A percentile compares a stretch with the other conserved stretches of the same genome.
Evolutionary conservation across 37 sponge, comb jelly and placozoan species (phyloP).

Genomic region (Amphimedon queenslandica): DNA sequence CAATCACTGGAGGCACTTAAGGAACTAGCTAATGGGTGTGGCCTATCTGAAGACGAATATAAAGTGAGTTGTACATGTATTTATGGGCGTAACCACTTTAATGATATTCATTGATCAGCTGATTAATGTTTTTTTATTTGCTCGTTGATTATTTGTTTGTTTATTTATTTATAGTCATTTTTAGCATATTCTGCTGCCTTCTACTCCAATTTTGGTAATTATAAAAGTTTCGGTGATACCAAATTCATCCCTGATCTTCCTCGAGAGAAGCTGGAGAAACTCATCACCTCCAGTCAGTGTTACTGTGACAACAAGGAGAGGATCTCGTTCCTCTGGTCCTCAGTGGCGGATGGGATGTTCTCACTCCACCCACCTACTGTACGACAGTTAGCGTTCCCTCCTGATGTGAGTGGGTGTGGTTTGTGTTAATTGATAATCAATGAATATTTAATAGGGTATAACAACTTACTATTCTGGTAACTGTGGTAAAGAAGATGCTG

Average conservation of each 20-base stretch:
- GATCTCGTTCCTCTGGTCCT: conserved; percentile 56
- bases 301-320: conserved; percentile 21
- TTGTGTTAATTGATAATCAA: neutral
- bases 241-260: conserved; percentile 76
- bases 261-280: conserved; percentile 52
- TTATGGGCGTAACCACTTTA: neutral
- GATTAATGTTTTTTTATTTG: neutral
- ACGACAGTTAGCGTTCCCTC: conserved; percentile 63
- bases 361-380: conserved; percentile 43
- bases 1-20: conserved; percentile 42
- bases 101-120: neutral
- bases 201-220: conserved; percentile 88
- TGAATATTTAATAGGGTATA: conserved; percentile 63
- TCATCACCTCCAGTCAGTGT: conserved; percentile 41
- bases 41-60: conserved; percentile 53
- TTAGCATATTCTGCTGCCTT: conserved; percentile 74
- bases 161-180: conserved; percentile 35
- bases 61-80: conserved; percentile 23
- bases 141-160: neutral
- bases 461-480: conserved; percentile 87
- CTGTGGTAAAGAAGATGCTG: conserved; percentile 59
- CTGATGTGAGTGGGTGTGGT: conserved; percentile 32
- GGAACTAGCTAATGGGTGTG: conserved; percentile 5
- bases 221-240: conserved; percentile 86
- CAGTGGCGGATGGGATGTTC: conserved; percentile 61